A percentile compares a stretch with the other conserved stretches of the same genome.
These are phyloP conservation scores for Pterostichus madidus DNA, from an alignment of 2,888 invertebrate genomes.

Conservation along the genomic window DNA sequence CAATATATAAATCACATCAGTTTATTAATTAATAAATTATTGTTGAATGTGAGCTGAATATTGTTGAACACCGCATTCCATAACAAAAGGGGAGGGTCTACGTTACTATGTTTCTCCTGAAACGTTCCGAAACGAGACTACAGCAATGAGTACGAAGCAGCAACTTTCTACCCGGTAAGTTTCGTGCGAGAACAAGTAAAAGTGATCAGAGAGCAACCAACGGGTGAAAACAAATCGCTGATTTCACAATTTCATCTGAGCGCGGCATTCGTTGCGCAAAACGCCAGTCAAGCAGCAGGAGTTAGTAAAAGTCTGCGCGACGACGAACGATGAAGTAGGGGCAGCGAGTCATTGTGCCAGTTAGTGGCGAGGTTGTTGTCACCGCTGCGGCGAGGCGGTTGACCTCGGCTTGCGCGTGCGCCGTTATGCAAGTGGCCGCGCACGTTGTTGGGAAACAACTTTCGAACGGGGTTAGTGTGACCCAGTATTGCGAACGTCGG, in stretches of 20 bases:
- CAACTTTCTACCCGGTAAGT: conserved; percentile 68
- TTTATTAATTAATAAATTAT: too few species aligned
- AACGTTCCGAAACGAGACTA: conserved; percentile 34
- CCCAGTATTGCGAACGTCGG: conserved; percentile 67
- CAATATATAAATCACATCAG: too few species aligned
- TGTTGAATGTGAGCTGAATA: background rate
- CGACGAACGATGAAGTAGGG: conserved; percentile 13
- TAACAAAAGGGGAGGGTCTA: background rate
- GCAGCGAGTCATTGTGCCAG: conserved; percentile 64
- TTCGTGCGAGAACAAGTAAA: conserved; percentile 68
- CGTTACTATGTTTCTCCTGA: too few species aligned
- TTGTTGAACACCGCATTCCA: background rate
- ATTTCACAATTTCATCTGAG: conserved; percentile 71
- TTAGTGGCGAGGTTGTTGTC: conserved; percentile 64
- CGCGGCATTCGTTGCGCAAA: conserved; percentile 66
- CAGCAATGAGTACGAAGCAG: conserved; percentile 30
- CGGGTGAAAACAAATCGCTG: conserved; percentile 69
- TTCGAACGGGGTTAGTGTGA: conserved; percentile 71
- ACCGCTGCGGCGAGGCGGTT: conserved; percentile 65
- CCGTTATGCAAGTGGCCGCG: conserved; percentile 73
- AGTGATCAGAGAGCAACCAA: conserved; percentile 68
- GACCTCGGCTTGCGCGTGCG: conserved; percentile 68
- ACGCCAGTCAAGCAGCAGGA: conserved; percentile 54
- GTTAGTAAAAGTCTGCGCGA: conserved; percentile 48
- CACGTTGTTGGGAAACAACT: conserved; percentile 70